Percentiles rank a stretch among this genome's conserved stretches.
These are phyloP conservation scores for Pan paniscus DNA, from an alignment of 2,113 vertebrate genomes.

Conservation along the genomic window DNA sequence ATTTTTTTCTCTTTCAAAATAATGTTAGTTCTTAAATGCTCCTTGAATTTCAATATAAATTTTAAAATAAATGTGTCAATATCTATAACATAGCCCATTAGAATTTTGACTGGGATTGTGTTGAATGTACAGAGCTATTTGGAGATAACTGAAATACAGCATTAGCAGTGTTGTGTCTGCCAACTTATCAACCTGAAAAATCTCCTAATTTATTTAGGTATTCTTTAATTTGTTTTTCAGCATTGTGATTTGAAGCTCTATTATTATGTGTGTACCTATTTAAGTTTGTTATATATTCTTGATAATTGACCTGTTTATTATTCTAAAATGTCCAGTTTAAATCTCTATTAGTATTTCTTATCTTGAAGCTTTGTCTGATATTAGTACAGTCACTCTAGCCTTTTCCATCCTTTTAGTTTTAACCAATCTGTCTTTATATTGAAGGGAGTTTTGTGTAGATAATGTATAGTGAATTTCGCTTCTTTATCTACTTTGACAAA, in stretches of 20 bases:
- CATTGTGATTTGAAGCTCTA: not conserved
- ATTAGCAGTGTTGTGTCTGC: not conserved
- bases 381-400: not conserved
- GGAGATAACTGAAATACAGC: not conserved
- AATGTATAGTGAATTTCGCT: not conserved
- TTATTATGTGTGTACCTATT: not conserved
- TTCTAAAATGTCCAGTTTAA: not conserved
- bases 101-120: not conserved
- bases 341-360: not conserved
- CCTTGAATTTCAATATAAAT: not conserved
- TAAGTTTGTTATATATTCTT: not conserved
- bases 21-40: not conserved
- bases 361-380: not conserved
- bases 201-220: not conserved
- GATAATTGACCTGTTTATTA: not conserved
- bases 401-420: not conserved
- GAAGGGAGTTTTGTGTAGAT: not conserved
- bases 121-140: not conserved
- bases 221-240: not conserved
- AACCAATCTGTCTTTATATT: not conserved
- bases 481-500: not conserved
- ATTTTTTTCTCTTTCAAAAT: constrained; percentile 17
- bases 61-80: not conserved
- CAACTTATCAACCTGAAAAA: not conserved
- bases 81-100: not conserved